These are phyloP conservation scores for Agrotis segetum DNA, from an alignment of 2,888 invertebrate genomes.

Conservation along the genomic window DNA sequence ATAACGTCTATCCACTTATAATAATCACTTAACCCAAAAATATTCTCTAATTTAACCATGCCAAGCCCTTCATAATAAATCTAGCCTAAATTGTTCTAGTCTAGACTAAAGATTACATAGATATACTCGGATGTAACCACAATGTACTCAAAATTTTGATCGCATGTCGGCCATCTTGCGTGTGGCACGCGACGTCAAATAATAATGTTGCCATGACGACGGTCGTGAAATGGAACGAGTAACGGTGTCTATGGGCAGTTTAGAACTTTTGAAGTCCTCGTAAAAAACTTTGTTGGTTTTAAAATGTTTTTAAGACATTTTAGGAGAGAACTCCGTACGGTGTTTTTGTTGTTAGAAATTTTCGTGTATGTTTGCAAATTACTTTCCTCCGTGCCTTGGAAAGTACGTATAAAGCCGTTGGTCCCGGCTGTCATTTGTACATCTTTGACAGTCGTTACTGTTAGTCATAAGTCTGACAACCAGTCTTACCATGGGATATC, in stretches of 20 bases:
- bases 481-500: no score
- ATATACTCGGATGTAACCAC: conserved; percentile 44
- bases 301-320: conserved; percentile 9
- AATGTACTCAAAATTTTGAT: conserved; percentile 36
- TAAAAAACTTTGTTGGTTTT: conserved; percentile 29
- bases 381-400: no score
- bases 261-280: conserved; percentile 27
- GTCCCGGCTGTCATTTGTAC: no score
- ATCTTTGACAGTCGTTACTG: no score
- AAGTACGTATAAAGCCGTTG: no score
- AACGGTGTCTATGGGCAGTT: conserved; percentile 60
- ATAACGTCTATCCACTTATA: no score
- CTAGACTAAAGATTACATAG: conserved; percentile 52
- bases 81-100: conserved; percentile 44
- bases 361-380: neutral
- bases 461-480: no score
- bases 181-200: conserved; percentile 59
- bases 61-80: conserved; percentile 1
- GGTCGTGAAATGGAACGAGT: conserved; percentile 57
- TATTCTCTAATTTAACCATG: conserved; percentile 12
- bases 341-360: neutral
- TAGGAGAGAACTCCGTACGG: neutral
- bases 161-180: conserved; percentile 57
- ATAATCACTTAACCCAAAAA: conserved; percentile 29
- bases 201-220: conserved; percentile 48